A percentile compares a stretch with the other conserved stretches of the same genome.
Evolutionary conservation across 2,113 vertebrate genomes (phyloP).

Genomic region (Aspidoscelis tigris): DNA sequence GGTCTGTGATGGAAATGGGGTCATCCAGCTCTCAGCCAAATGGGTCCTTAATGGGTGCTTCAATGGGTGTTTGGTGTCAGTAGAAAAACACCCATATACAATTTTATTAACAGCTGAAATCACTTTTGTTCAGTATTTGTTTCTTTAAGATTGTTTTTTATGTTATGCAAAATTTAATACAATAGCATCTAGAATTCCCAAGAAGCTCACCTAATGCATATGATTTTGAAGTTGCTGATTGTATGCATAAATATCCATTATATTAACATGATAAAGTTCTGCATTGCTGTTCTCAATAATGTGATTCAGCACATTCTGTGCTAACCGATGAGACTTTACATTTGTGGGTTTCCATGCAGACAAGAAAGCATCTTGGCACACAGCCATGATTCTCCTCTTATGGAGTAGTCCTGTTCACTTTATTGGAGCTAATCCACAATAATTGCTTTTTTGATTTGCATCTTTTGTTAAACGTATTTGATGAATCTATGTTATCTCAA

Average conservation of each 20-base stretch:
- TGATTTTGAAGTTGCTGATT: background rate
- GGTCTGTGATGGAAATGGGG: background rate
- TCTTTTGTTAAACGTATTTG: constrained; percentile 9
- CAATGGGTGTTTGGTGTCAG: no score
- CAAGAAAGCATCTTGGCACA: background rate
- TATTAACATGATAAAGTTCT: background rate
- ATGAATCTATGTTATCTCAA: background rate
- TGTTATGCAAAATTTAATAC: background rate
- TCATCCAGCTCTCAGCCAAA: no score
- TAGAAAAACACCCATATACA: background rate
- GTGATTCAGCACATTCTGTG: background rate
- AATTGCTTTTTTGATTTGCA: background rate
- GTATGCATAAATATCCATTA: constrained; percentile 6
- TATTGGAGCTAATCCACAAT: background rate
- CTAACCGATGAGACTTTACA: background rate
- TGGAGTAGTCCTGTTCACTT: background rate
- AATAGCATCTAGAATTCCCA: background rate
- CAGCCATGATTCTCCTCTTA: constrained; percentile 23
- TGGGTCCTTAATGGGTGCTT: no score
- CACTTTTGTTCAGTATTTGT: no score
- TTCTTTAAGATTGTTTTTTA: no score
- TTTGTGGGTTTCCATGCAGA: constrained; percentile 11
- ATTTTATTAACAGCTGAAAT: background rate
- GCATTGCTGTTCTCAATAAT: background rate
- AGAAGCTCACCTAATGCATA: background rate